Conservation (phyloP, 1,140 invertebrate species). For the Brachionus paranguensis region DNA sequence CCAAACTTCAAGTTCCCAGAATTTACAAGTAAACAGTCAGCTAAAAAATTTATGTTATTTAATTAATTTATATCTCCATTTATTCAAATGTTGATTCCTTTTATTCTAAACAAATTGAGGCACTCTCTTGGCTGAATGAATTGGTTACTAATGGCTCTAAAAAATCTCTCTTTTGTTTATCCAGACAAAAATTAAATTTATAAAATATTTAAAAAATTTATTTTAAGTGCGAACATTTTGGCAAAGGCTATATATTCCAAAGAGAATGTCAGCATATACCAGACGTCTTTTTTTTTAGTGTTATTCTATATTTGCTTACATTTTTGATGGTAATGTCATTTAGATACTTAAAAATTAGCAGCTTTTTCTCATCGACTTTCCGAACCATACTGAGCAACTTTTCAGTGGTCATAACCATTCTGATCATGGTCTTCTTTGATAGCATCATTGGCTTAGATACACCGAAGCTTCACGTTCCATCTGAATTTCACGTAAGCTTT, state of each 20-base stretch:
- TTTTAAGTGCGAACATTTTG: background rate
- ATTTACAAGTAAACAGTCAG: no score
- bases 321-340: constrained; percentile 79
- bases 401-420: constrained; percentile 90
- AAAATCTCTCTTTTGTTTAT: no score
- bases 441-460: constrained; percentile 76
- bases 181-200: background rate
- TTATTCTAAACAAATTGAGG: background rate
- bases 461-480: constrained; percentile 81
- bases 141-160: no score
- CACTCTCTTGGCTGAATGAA: background rate
- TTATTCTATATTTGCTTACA: constrained; percentile 85
- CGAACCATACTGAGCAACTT: constrained; percentile 90
- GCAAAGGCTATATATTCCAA: background rate
- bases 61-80: background rate
- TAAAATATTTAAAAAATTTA: background rate
- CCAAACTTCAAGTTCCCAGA: no score
- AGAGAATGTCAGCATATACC: constrained; percentile 62
- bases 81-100: no score
- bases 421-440: constrained; percentile 80
- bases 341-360: constrained; percentile 84
- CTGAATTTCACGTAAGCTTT: constrained; percentile 52
- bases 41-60: no score
- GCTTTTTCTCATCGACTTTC: constrained; percentile 87
- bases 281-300: constrained; percentile 92